A percentile compares a stretch with the other conserved stretches of the same genome.
Conservation (phyloP, 2,113 vertebrate genomes). For the Malurus elegans region DNA sequence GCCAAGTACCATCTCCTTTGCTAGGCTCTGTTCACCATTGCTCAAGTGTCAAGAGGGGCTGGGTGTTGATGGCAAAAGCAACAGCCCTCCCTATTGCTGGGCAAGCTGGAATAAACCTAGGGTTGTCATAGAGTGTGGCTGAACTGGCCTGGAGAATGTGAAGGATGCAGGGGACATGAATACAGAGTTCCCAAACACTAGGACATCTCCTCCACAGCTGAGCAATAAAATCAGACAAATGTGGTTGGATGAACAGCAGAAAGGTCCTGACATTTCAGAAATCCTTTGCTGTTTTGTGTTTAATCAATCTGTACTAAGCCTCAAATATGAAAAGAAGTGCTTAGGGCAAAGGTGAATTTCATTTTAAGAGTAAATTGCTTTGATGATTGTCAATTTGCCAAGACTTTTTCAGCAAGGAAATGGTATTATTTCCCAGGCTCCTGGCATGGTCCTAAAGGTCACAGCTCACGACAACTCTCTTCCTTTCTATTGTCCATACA, state of each 20-base stretch:
- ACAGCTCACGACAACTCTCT: background rate
- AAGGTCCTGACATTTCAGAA: slow-evolving; percentile 68
- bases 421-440: slow-evolving; percentile 4
- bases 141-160: background rate
- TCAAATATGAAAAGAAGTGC: slow-evolving; percentile 57
- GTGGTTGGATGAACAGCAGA: slow-evolving; percentile 11
- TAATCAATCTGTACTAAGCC: slow-evolving; percentile 54
- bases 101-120: background rate
- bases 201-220: background rate
- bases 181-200: accelerated
- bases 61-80: background rate
- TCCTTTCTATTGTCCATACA: background rate
- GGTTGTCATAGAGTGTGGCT: background rate
- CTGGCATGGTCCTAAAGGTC: slow-evolving; percentile 30
- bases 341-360: slow-evolving; percentile 61
- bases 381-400: slow-evolving; percentile 20
- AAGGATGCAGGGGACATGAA: background rate
- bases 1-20: background rate
- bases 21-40: background rate
- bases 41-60: background rate
- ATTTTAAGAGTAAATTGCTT: slow-evolving; percentile 53
- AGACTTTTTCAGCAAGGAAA: slow-evolving; percentile 20
- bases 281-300: slow-evolving; percentile 56
- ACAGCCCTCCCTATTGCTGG: background rate
- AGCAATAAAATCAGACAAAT: slow-evolving; percentile 28